Base-by-base conservation (phyloP, 2,888 invertebrate genomes). In the Limenitis camilla region DNA sequence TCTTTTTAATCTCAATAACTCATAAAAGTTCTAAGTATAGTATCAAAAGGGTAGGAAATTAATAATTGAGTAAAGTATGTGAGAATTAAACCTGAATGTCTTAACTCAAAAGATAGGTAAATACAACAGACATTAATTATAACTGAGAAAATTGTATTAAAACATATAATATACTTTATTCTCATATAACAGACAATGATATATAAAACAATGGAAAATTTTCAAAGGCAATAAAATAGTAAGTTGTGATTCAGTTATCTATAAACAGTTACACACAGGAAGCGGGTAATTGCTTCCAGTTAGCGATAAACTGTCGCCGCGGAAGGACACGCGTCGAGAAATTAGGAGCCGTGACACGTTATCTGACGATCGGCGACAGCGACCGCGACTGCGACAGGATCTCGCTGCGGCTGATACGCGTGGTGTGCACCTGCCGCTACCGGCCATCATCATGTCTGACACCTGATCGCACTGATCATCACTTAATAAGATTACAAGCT, bases 351-450 rank as follows among this genome's bases (percentile, higher is more conserved):
- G 72, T 64, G 64, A 61, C 58, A 56, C 11, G 62, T 61, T 71
- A 69, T 70, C 71, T 56, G 50, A 30, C n/a, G 60, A 64, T 60
- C 62, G 60, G 43, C 54, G 55, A 61, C 42, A 59, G 53, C 63
- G 65, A 59, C 54, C 49, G 52, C n/a, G 48, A 55, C 50, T 36
- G 59, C 56, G 36, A 11, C 10, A 10, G n/a, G 35, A 35, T 35
- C n/a, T 60, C 65, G 66, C 60, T 61, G 60, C 52, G 56, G 52
- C 55, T 53, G 56, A 48, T 51, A 41, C 53, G 40, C 51, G 11
- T 38, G 11, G 62, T 69, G 64, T 72, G 64, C 81, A 79, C 79
- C 80, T 78, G 79, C 74, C 76, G 61, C 70, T 11, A 40, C 44
- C 8, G 5, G 6, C 55, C 58, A 19, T 6, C 35, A 10, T 36